Percentiles rank a stretch among this genome's conserved stretches.
These are phyloP conservation scores for Xyrichtys novacula DNA, from an alignment of 2,797 vertebrate species.

Conservation along the genomic window DNA sequence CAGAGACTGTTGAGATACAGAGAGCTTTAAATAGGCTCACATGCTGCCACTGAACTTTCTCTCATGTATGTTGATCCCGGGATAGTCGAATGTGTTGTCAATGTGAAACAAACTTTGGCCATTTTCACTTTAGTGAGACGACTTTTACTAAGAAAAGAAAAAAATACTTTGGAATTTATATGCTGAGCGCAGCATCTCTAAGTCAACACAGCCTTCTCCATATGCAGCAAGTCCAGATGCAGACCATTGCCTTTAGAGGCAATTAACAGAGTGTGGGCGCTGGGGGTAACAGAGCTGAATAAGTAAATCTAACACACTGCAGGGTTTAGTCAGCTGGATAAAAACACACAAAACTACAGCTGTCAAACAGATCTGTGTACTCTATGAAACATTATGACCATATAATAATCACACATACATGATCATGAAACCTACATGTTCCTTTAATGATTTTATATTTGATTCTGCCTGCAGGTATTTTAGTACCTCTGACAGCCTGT, in stretches of 20 bases:
- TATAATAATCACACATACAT: not conserved
- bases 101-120: not conserved
- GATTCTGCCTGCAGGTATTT: slow-evolving; percentile 8
- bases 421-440: slow-evolving; percentile 17
- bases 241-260: slow-evolving; percentile 51
- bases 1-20: slow-evolving; percentile 1
- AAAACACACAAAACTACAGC: slow-evolving; percentile 12
- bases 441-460: not conserved
- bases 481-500: slow-evolving; percentile 61
- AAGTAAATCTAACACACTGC: slow-evolving; percentile 35
- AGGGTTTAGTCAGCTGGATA: slow-evolving; percentile 5
- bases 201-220: slow-evolving; percentile 46
- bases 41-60: not conserved
- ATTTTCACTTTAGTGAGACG: slow-evolving; percentile 16
- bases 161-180: slow-evolving; percentile 30
- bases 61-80: not conserved
- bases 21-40: not conserved
- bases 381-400: not conserved
- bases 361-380: slow-evolving; percentile 5
- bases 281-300: slow-evolving; percentile 39
- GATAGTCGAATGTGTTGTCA: not conserved
- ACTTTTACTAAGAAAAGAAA: slow-evolving; percentile 22
- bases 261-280: slow-evolving; percentile 51
- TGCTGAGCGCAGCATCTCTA: slow-evolving; percentile 52
- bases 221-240: slow-evolving; percentile 62